Evolutionary conservation across 2,113 vertebrate species (phyloP).

Genomic region (Neogobius melanostomus): DNA sequence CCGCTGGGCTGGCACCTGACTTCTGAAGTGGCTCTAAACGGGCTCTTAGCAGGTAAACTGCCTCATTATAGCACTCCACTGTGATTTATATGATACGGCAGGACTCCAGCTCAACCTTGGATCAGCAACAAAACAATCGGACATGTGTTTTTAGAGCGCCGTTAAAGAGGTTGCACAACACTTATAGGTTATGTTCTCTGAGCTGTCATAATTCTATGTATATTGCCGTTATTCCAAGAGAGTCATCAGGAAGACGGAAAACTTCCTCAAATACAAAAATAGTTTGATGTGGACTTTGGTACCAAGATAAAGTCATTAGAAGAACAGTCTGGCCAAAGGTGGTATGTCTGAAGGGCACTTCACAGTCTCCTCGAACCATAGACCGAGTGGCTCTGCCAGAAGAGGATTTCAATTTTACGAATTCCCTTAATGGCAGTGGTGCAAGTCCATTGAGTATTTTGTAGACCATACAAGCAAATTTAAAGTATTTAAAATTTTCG

Average conservation of each 20-base stretch:
- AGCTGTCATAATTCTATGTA: constrained; percentile 5
- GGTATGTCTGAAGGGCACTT: no score
- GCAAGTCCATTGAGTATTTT: no score
- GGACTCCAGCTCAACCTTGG: constrained; percentile 65
- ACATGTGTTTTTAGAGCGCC: constrained; percentile 47
- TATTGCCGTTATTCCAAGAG: neutral
- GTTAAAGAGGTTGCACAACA: constrained; percentile 21
- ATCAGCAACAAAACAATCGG: constrained; percentile 41
- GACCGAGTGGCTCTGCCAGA: no score
- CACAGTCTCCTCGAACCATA: no score
- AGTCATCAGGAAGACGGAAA: neutral
- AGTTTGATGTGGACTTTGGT: no score
- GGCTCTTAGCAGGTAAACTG: constrained; percentile 69
- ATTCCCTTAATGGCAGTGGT: no score
- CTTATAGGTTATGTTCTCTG: neutral
- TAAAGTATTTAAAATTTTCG: no score
- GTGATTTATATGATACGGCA: constrained; percentile 64
- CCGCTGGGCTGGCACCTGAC: constrained; percentile 63
- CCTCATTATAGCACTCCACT: constrained; percentile 71
- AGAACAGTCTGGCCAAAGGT: no score
- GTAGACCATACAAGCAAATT: no score
- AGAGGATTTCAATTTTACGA: no score
- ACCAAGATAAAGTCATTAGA: no score
- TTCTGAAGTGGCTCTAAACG: constrained; percentile 61
- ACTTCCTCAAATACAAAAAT: neutral